Base-by-base conservation (phyloP, 2,797 vertebrate genomes). In the Nyctibius grandis region DNA sequence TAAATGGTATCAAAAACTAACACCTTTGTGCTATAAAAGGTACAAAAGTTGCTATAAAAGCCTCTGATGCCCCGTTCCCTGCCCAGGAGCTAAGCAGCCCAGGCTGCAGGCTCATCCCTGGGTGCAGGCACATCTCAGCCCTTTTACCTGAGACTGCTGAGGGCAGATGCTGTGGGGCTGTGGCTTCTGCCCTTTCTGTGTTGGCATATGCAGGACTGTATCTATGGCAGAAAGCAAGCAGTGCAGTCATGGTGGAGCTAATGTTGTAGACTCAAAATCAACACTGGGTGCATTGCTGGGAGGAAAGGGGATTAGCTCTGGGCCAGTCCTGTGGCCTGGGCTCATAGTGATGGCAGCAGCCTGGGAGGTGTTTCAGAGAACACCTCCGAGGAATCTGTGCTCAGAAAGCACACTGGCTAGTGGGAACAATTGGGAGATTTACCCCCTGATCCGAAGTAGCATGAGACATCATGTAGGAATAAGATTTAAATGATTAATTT, bases 401-500 rank as follows among this genome's bases (percentile, higher is more conserved):
- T 42, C 72, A 56, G 63, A 50, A 72, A 86, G 72, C 25, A 67
- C 31, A 9, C 36, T 28, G 34, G 33, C 36, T 72, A 44, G 19
- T 1, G 6, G 47, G 44, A 96, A 59, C 77, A 94, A 67, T 4
- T 31, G 63, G 61, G 70, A 85, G 74, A 76, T 85, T 91, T 91
- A 92, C 67, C 21, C 85, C 74, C 54, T 85, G 54, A 73, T 76
- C 54, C 2, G 6, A 79, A 67, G 94, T 82, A 97, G 93, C 53
- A 50, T 50, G 74, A 95, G 81, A 79, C 59, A 48, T 74, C 81
- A 40, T 80, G 88, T 92, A 92, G 85, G 44, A 94, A 68, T 82
- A 82, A 93, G 92, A 96, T 91, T 91, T 79, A 95, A 85, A 79
- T 83, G 15, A 89, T 87, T 86, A 70, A 93, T 91, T 81, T 89